These are phyloP conservation scores for Oxyura jamaicensis DNA, from an alignment of 2,113 vertebrate species.

Conservation along the genomic window DNA sequence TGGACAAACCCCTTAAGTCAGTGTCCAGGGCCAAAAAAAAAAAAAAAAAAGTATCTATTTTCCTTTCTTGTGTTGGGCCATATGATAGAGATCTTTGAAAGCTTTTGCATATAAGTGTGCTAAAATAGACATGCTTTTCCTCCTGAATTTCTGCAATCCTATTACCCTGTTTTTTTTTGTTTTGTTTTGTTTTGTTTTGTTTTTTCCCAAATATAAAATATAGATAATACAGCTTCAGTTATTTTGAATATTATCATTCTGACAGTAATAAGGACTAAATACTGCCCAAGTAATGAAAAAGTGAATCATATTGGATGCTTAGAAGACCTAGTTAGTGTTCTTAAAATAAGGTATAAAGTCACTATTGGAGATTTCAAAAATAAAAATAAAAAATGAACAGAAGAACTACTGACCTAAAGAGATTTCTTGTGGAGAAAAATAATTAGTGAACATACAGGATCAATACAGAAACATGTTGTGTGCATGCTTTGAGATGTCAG, in stretches of 20 bases:
- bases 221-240: accelerated
- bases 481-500: neutral
- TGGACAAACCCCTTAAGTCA: neutral
- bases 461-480: neutral
- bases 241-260: neutral
- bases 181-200: neutral
- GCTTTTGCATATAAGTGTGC: neutral
- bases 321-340: neutral
- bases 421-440: neutral
- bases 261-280: neutral
- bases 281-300: neutral
- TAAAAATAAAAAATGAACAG: neutral
- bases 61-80: neutral
- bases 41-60: neutral
- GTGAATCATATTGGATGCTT: neutral
- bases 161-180: neutral
- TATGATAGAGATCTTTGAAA: neutral
- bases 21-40: neutral
- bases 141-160: neutral
- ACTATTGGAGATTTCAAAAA: neutral
- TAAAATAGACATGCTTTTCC: neutral
- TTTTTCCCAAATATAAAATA: neutral
- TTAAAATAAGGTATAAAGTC: neutral
- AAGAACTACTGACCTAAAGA: neutral
- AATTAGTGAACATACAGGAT: neutral